Percentiles rank a stretch among this genome's conserved stretches.
These are phyloP conservation scores for Andrena praecox DNA, from an alignment of 2,888 invertebrate genomes.

Conservation along the genomic window DNA sequence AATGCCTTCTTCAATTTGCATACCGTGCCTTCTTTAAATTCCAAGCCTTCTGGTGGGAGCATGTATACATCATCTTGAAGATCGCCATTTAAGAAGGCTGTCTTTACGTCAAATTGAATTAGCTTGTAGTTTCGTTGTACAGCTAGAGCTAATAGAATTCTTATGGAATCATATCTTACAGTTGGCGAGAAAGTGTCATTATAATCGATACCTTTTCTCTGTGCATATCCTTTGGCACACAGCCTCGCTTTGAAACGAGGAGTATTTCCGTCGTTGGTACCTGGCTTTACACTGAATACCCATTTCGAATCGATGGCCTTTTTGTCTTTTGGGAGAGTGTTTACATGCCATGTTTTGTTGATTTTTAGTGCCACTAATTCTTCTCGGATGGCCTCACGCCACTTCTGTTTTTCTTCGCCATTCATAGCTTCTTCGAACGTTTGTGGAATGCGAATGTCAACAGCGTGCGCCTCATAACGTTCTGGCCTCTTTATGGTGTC, in stretches of 20 bases:
- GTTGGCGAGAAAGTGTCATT: slow-evolving; percentile 8
- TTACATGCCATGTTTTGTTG: background rate
- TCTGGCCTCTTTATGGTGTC: background rate
- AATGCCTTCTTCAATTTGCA: slow-evolving; percentile 10
- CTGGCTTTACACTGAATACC: slow-evolving; percentile 3
- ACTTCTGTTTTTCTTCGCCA: background rate
- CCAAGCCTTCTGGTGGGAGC: background rate
- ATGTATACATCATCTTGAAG: background rate
- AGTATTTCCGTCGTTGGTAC: background rate
- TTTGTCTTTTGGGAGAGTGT: background rate
- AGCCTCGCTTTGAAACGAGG: slow-evolving; percentile 3
- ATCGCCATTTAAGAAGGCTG: background rate
- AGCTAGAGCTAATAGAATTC: background rate
- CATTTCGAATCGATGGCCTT: slow-evolving; percentile 1
- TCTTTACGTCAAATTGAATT: background rate
- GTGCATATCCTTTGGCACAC: slow-evolving; percentile 7
- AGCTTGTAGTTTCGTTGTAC: slow-evolving; percentile 8
- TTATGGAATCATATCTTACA: background rate
- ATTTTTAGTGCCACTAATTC: background rate
- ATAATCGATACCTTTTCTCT: slow-evolving; percentile 4
- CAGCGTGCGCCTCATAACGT: background rate
- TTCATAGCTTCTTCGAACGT: background rate
- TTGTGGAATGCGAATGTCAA: background rate
- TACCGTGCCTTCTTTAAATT: background rate
- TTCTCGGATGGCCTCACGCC: background rate